Base-by-base conservation (phyloP, 2,797 vertebrate genomes). In the Leucoraja ocellata region DNA sequence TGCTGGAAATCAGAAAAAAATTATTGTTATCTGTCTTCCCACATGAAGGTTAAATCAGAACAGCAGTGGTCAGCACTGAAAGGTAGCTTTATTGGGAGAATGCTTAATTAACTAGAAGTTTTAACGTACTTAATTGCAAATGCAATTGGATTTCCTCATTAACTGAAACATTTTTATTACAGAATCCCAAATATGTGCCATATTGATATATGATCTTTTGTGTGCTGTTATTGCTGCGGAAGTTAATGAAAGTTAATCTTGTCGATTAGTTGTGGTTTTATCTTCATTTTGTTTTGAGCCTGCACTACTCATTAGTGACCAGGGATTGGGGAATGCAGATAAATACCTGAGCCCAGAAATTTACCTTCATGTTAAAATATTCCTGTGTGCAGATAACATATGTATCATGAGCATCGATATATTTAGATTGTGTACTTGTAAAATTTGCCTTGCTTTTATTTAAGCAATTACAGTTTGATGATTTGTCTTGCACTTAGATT, bases 401-500 rank as follows among this genome's bases (percentile, higher is more conserved):
- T 88, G 14, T 14, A 32, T 88, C 63, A 61, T 10, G 63, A 86
- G 13, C 18, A 86, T 32, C n/a, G 32, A 16, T 54, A 54, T 54
- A 54, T 54, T 54, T 54, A 54, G 46, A 54, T 5, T 54, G 46
- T 6, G 65, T 68, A 68, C 65, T 16, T 68, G 10, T 68, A 68
- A 68, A 68, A 74, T 74, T 58, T n/a, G 54, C 36, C 4, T 8
- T 36, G 0, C 77, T 68, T 21, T 68, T 88, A 88, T 18, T 21
- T 88, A 36, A 68, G 81, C 36, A 93, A 63, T 76, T 23, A 23
- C 39, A 46, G 54, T 78, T 86, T 93, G 21, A 23, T 73, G 36
- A 77, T 93, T 86, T 93, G 0, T 74, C 2, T 93, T 71, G 93
- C 78, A 88, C 92, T 93, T 95, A 99, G 99, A 94, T 99, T 99